Evolutionary conservation across 2,888 invertebrate genomes (phyloP).

Genomic region (Piscicola geometra): DNA sequence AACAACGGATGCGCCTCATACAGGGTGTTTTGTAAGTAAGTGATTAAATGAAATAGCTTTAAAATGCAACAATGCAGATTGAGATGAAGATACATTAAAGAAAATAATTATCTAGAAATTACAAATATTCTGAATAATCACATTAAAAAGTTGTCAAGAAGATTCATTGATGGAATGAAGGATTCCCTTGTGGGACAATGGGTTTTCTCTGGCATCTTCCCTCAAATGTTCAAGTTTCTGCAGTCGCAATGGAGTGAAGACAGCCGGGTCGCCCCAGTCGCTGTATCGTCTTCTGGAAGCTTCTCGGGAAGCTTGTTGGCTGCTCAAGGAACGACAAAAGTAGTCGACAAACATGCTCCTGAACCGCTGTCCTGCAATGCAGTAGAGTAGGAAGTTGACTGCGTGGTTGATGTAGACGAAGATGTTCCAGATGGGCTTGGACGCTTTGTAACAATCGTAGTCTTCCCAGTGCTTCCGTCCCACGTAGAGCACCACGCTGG

Average conservation of each 20-base stretch:
- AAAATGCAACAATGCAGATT: too few relatives aligned
- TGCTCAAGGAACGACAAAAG: not conserved
- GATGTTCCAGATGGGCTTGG: slow-evolving; percentile 39
- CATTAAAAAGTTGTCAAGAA: too few relatives aligned
- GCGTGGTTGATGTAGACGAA: slow-evolving; percentile 41
- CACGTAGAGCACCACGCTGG: slow-evolving; percentile 43
- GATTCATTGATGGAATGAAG: too few relatives aligned
- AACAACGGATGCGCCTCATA: too few relatives aligned
- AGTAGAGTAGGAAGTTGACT: slow-evolving; percentile 43
- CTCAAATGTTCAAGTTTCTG: too few relatives aligned
- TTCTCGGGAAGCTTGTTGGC: not conserved
- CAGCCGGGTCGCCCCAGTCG: slow-evolving; percentile 28
- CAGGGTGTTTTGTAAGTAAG: too few relatives aligned
- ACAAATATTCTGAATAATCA: too few relatives aligned
- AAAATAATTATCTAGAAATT: too few relatives aligned
- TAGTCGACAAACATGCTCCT: slow-evolving; percentile 36
- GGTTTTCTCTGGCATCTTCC: too few relatives aligned
- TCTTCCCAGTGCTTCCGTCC: slow-evolving; percentile 43
- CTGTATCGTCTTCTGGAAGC: slow-evolving; percentile 25
- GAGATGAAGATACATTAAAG: too few relatives aligned
- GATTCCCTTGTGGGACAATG: too few relatives aligned
- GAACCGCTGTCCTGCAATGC: slow-evolving; percentile 40
- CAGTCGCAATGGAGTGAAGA: slow-evolving; percentile 12
- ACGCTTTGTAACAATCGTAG: slow-evolving; percentile 35
- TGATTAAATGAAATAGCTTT: too few relatives aligned